Evolutionary conservation across 2,797 vertebrate species (phyloP).

Genomic region (Eupleurogrammus muticus): DNA sequence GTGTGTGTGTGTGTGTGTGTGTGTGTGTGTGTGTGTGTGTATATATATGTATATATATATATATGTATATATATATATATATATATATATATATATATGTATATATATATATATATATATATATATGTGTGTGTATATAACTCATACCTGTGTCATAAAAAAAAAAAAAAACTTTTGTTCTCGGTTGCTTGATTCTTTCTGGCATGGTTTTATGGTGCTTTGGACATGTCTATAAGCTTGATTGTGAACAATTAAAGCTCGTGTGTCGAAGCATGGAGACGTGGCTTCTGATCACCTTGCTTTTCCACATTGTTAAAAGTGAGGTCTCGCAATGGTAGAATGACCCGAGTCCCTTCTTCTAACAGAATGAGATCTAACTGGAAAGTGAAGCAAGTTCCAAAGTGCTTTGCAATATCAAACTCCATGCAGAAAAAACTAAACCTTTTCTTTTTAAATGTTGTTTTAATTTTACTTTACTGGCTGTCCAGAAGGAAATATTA

Average conservation of each 20-base stretch:
- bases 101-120: slow-evolving; percentile 51
- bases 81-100: no score
- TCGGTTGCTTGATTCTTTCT: slow-evolving; percentile 73
- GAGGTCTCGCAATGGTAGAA: slow-evolving; percentile 52
- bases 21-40: no score
- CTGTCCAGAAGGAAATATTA: background rate
- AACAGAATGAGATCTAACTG: background rate
- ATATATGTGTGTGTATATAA: slow-evolving; percentile 59
- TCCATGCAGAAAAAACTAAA: background rate
- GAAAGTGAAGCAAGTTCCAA: slow-evolving; percentile 10
- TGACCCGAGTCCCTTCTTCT: background rate
- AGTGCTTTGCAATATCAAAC: background rate
- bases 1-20: no score
- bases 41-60: slow-evolving; percentile 67
- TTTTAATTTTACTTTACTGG: background rate
- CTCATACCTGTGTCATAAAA: slow-evolving; percentile 74
- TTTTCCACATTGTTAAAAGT: slow-evolving; percentile 74
- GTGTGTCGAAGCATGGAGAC: slow-evolving; percentile 76
- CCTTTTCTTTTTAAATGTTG: background rate
- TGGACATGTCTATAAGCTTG: slow-evolving; percentile 77
- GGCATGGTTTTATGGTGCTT: slow-evolving; percentile 71
- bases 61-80: slow-evolving; percentile 30
- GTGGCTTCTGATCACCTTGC: slow-evolving; percentile 71
- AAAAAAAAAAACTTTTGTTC: slow-evolving; percentile 61
- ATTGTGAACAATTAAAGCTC: slow-evolving; percentile 80